These are phyloP conservation scores for Cynoglossus semilaevis DNA, from an alignment of 2,113 vertebrate species.

Conservation along the genomic window DNA sequence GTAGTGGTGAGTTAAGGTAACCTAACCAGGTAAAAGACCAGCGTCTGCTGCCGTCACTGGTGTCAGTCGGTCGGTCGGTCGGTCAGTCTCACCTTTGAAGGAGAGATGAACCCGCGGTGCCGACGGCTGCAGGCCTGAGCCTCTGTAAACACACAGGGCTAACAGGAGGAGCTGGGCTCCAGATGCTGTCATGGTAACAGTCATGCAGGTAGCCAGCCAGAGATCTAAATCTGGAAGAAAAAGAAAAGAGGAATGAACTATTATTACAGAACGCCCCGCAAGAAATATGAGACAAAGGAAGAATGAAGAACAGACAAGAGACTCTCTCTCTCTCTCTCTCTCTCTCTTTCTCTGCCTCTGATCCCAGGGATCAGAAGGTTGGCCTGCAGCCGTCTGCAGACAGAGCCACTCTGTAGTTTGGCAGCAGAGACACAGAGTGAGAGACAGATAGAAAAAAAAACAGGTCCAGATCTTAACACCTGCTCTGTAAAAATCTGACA, in stretches of 20 bases:
- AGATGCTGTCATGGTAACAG: conserved; percentile 73
- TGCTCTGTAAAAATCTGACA: conserved; percentile 68
- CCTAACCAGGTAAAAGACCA: too few relatives aligned
- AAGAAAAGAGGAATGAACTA: conserved; percentile 61
- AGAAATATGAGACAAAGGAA: conserved; percentile 65
- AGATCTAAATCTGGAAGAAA: conserved; percentile 69
- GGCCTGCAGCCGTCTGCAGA: conserved; percentile 61
- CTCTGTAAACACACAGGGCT: conserved; percentile 68
- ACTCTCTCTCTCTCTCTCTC: too few relatives aligned
- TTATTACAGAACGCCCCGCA: conserved; percentile 68
- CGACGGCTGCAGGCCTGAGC: conserved; percentile 68
- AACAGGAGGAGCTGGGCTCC: conserved; percentile 69
- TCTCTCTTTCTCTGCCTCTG: conserved; percentile 41
- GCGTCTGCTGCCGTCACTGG: neutral
- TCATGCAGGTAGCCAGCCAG: conserved; percentile 72
- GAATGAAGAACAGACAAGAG: conserved; percentile 47
- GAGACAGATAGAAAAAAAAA: conserved; percentile 50
- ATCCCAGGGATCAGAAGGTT: conserved; percentile 66
- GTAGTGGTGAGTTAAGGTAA: too few relatives aligned
- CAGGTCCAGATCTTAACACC: conserved; percentile 68
- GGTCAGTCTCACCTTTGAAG: conserved; percentile 76
- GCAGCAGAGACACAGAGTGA: conserved; percentile 28
- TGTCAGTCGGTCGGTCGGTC: conserved; percentile 19
- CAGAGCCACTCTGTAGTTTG: conserved; percentile 34
- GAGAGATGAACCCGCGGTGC: conserved; percentile 76